Conservation (phyloP, 2,797 vertebrate genomes). For the Cygnus olor region DNA sequence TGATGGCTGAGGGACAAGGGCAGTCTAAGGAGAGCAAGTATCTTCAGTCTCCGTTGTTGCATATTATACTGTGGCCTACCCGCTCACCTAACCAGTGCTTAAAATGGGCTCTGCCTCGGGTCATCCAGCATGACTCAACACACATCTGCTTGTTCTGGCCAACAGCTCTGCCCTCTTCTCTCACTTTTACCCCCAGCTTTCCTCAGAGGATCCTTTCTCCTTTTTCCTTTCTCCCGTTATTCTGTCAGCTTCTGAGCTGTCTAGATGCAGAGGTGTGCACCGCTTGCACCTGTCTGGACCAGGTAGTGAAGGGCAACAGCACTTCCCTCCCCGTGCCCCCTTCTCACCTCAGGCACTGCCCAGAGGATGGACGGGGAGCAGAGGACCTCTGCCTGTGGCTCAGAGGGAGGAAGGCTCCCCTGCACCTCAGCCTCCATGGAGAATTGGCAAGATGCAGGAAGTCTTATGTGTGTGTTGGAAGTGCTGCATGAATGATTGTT, state of each 20-base stretch:
- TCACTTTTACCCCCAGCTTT: not conserved
- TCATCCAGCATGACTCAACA: not conserved
- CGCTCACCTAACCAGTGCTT: not conserved
- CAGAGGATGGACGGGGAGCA: not conserved
- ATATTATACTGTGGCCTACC: not conserved
- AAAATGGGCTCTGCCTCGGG: not conserved
- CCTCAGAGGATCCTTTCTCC: not conserved
- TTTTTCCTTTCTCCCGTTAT: not conserved
- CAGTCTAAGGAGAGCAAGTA: not conserved
- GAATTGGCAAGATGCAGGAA: accelerated
- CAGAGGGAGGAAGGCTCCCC: not conserved
- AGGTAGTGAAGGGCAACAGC: not conserved
- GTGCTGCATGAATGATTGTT: not conserved
- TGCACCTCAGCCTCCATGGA: not conserved
- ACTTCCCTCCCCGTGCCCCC: not conserved
- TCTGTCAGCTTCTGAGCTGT: not conserved
- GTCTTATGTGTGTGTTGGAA: not conserved
- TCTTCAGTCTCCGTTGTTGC: not conserved
- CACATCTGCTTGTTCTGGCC: not conserved
- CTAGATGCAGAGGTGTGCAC: not conserved
- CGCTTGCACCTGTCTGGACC: not conserved
- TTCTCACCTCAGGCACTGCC: not conserved
- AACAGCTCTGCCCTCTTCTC: not conserved
- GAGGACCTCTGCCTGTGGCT: not conserved
- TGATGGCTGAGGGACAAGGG: not conserved